Conservation (phyloP, 2,888 invertebrate species). For the Drosophila paranaensis region DNA sequence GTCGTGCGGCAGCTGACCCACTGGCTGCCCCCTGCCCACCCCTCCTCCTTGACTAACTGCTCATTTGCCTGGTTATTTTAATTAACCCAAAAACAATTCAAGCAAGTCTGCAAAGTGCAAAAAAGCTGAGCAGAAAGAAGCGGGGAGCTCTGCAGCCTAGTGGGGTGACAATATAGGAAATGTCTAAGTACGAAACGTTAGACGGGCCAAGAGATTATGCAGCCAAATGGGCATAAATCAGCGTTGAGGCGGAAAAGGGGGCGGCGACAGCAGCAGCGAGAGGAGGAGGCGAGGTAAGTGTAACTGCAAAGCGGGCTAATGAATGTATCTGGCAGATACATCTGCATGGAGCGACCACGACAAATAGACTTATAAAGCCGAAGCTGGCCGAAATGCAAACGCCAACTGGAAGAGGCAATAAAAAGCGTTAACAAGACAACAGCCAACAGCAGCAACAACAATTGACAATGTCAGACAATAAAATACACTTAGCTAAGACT, state of each 20-base stretch:
- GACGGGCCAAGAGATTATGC: conserved; percentile 46
- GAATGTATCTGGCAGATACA: conserved; percentile 76
- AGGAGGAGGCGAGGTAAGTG: conserved; percentile 20
- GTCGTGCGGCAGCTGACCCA: conserved; percentile 58
- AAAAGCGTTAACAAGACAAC: conserved; percentile 77
- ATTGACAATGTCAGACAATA: conserved; percentile 68
- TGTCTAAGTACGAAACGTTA: conserved; percentile 58
- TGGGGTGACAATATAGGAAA: conserved; percentile 71
- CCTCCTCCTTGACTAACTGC: conserved; percentile 55
- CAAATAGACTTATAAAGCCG: conserved; percentile 75
- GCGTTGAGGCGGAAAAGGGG: conserved; percentile 2
- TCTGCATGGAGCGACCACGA: conserved; percentile 70
- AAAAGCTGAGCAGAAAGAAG: conserved; percentile 9
- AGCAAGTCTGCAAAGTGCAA: conserved; percentile 45
- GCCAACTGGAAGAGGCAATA: conserved; percentile 62
- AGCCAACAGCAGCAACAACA: conserved; percentile 45
- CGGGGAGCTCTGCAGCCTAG: conserved; percentile 1
- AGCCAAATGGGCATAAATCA: conserved; percentile 67
- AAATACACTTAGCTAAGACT: conserved; percentile 58
- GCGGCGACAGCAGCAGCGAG: not conserved
- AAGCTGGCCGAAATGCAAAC: conserved; percentile 43
- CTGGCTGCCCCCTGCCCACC: conserved; percentile 6
- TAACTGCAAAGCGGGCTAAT: conserved; percentile 72
- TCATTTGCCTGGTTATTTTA: conserved; percentile 73
- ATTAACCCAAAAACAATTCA: conserved; percentile 68